Conservation (phyloP, 1,140 invertebrate genomes). For the Lethrus apterus region DNA sequence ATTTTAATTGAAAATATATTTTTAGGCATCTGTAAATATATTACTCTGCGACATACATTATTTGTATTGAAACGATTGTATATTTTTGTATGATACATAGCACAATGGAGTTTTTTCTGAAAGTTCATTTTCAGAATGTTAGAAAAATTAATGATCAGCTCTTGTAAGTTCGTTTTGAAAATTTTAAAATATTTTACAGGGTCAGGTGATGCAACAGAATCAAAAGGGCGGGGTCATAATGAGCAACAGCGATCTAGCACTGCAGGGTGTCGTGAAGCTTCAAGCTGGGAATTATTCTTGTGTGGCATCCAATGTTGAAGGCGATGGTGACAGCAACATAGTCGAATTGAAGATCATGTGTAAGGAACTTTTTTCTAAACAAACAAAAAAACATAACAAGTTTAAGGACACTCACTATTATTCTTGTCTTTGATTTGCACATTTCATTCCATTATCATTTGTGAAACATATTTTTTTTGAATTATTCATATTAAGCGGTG, state of each 20-base stretch:
- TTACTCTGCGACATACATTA: too few relatives aligned
- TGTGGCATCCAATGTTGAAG: conserved; percentile 80
- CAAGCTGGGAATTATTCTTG: conserved; percentile 84
- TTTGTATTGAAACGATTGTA: too few relatives aligned
- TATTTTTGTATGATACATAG: too few relatives aligned
- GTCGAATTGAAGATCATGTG: conserved; percentile 82
- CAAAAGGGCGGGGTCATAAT: conserved; percentile 74
- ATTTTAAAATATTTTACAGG: conserved; percentile 60
- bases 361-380: conserved; percentile 51
- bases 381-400: background rate
- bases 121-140: too few relatives aligned
- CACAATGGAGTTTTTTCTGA: too few relatives aligned
- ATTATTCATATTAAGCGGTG: background rate
- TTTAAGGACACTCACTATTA: background rate
- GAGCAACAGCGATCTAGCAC: conserved; percentile 68
- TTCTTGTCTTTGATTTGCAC: too few relatives aligned
- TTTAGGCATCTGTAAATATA: too few relatives aligned
- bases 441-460: background rate
- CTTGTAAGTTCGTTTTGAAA: too few relatives aligned
- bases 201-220: conserved; percentile 71
- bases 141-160: too few relatives aligned
- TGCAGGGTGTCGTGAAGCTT: conserved; percentile 66
- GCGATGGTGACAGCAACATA: conserved; percentile 72
- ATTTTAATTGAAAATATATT: too few relatives aligned
- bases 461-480: background rate